Conservation (phyloP, 2,113 vertebrate genomes). For the Mungos mungo region DNA sequence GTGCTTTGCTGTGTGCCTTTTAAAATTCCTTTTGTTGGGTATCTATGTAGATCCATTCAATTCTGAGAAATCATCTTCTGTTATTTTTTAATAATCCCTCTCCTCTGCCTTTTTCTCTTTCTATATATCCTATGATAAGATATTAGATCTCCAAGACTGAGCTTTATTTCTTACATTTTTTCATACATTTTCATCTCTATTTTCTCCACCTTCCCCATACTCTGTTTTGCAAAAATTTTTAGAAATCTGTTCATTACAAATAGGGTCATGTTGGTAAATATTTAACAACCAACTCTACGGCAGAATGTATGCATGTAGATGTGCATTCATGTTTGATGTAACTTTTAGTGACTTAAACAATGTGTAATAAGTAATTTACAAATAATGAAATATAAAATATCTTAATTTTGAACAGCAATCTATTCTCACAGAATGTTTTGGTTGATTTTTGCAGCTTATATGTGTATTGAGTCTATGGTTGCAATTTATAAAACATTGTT, state of each 20-base stretch:
- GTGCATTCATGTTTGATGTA: background rate
- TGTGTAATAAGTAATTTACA: background rate
- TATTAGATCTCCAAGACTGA: background rate
- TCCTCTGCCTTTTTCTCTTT: background rate
- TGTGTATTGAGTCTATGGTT: background rate
- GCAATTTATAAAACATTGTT: background rate
- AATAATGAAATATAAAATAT: background rate
- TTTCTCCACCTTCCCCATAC: background rate
- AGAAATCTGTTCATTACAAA: background rate
- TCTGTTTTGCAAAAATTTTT: background rate
- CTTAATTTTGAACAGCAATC: background rate
- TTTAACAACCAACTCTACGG: background rate
- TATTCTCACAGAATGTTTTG: background rate
- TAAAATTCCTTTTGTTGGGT: background rate
- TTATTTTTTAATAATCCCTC: background rate
- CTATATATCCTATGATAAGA: background rate
- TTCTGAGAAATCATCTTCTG: background rate
- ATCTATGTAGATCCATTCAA: background rate
- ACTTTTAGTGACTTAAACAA: background rate
- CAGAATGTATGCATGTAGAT: background rate
- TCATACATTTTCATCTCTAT: background rate
- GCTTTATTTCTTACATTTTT: background rate
- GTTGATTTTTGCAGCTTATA: background rate
- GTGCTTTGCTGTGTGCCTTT: background rate
- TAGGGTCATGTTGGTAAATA: background rate